Percentiles rank a stretch among this genome's conserved stretches.
Evolutionary conservation across 1,140 invertebrate species (phyloP).

Genomic region (Apis cerana): DNA sequence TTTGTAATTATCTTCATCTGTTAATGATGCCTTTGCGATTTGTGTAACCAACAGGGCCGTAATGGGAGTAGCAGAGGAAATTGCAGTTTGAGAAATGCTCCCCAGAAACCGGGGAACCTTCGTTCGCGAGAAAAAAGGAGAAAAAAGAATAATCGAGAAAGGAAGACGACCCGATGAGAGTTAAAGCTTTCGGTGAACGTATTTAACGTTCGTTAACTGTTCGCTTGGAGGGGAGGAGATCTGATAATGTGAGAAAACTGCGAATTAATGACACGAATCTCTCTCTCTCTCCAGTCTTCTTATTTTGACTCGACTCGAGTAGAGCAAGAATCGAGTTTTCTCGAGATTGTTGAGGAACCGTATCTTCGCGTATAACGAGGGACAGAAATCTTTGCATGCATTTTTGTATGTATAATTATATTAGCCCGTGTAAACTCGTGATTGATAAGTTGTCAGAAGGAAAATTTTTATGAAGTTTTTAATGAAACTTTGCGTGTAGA

Average conservation of each 20-base stretch:
- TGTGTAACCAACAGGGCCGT: neutral
- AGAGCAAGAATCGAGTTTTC: no score
- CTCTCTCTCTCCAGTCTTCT: neutral
- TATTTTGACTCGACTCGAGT: no score
- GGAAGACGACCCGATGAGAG: neutral
- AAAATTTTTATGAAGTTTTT: no score
- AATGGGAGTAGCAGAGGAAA: constrained; percentile 1
- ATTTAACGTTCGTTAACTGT: neutral
- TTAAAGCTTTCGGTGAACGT: neutral
- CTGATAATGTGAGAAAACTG: neutral
- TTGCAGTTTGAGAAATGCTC: neutral
- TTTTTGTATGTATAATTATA: no score
- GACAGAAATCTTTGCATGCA: no score
- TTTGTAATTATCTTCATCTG: constrained; percentile 39
- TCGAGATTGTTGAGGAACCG: no score
- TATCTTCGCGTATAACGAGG: no score
- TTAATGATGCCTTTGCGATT: constrained; percentile 38
- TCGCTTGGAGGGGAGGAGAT: no score
- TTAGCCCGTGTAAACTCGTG: no score
- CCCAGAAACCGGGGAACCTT: neutral
- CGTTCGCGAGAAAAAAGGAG: neutral
- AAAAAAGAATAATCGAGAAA: neutral
- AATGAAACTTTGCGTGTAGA: no score
- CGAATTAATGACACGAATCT: neutral
- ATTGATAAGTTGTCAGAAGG: no score